Evolutionary conservation across 2,113 vertebrate species (phyloP).

Genomic region (Vulpes lagopus): DNA sequence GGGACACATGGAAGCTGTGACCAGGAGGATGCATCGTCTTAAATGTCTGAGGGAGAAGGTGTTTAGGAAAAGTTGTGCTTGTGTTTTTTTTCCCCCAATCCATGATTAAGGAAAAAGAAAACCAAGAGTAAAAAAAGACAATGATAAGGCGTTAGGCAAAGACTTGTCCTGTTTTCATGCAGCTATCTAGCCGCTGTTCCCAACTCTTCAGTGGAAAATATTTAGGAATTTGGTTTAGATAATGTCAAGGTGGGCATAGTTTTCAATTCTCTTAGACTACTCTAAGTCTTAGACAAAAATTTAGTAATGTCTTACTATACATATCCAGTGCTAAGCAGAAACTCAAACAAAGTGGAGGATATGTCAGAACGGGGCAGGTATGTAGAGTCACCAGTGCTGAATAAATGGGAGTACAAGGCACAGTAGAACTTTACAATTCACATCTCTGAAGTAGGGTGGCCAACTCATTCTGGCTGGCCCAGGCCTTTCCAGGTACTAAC

Average conservation of each 20-base stretch:
- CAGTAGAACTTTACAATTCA: background rate
- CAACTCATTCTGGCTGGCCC: too few relatives aligned
- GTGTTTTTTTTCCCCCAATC: background rate
- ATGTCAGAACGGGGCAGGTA: background rate
- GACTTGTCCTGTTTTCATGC: background rate
- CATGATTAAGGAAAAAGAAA: conserved; percentile 1
- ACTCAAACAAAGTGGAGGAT: background rate
- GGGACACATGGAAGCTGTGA: too few relatives aligned
- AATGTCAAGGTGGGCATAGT: background rate
- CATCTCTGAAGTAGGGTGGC: background rate
- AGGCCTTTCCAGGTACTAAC: background rate
- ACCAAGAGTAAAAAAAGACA: background rate
- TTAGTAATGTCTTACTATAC: background rate
- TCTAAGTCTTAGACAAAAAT: background rate
- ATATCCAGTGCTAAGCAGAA: background rate
- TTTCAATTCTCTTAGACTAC: background rate
- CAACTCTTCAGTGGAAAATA: background rate
- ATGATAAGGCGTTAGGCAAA: background rate
- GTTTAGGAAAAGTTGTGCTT: background rate
- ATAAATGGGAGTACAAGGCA: background rate
- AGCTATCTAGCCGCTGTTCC: background rate
- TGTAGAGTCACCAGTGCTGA: background rate
- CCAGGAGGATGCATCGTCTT: background rate
- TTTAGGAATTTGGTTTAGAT: background rate
- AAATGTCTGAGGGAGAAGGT: background rate